Conservation (phyloP, 2,888 invertebrate species). For the Copidosoma aretas region DNA sequence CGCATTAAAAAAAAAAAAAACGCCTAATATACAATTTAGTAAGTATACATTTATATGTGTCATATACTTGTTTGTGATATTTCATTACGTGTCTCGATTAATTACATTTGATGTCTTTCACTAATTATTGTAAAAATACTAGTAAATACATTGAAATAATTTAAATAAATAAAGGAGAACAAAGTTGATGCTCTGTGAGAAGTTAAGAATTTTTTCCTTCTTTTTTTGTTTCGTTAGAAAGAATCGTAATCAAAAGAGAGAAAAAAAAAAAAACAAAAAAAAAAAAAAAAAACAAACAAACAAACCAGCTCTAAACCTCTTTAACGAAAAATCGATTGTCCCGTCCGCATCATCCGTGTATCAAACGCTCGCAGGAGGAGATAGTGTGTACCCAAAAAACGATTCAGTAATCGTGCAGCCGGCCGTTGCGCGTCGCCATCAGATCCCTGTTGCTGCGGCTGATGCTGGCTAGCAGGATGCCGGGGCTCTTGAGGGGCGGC, state of each 20-base stretch:
- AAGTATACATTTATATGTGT: no score
- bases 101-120: no score
- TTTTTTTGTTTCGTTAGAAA: neutral
- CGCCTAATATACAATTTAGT: no score
- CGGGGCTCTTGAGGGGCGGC: conserved; percentile 82
- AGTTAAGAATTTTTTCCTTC: no score
- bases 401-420: conserved; percentile 25
- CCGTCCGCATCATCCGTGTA: no score
- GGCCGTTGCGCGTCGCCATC: conserved; percentile 66
- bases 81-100: neutral
- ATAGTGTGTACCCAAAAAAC: no score
- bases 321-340: no score
- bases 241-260: neutral
- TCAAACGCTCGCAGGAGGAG: neutral
- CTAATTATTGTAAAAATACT: no score
- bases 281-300: conserved; percentile 1
- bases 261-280: conserved; percentile 7
- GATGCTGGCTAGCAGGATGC: conserved; percentile 82
- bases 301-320: neutral
- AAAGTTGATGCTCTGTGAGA: neutral
- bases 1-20: no score
- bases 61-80: no score
- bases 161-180: neutral
- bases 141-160: no score
- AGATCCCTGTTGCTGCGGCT: conserved; percentile 83